phyloP scores from a whole-genome alignment of 1,140 invertebrate genomes.

The Bombyx mandarina region DNA sequence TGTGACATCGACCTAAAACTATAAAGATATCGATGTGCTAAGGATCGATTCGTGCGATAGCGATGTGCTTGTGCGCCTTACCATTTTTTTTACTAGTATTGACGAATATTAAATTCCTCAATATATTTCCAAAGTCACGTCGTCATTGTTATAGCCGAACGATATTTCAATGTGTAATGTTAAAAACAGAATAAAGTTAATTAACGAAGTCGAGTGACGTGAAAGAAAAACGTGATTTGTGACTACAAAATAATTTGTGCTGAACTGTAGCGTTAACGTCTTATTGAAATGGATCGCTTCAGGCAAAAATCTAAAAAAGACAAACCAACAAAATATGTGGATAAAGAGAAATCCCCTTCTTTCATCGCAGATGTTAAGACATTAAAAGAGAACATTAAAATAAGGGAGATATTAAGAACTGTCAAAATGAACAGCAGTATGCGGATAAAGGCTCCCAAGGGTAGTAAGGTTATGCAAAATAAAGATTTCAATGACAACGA shows the following conservation, averaged over 20 bases:
- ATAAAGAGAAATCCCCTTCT: constrained; percentile 27
- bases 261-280: background rate
- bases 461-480: constrained; percentile 45
- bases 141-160: too few species aligned
- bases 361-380: constrained; percentile 47
- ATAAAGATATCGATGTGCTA: constrained; percentile 12
- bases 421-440: constrained; percentile 61
- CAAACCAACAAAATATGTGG: constrained; percentile 26
- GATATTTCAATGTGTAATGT: too few species aligned
- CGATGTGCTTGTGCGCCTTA: constrained; percentile 1
- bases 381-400: constrained; percentile 57
- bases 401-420: constrained; percentile 53
- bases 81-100: too few species aligned
- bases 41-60: constrained; percentile 1
- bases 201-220: constrained; percentile 10
- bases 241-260: constrained; percentile 1
- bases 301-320: constrained; percentile 49
- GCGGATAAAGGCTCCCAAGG: constrained; percentile 41
- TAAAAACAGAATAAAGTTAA: background rate
- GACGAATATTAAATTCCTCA: too few species aligned
- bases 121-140: background rate
- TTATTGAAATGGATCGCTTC: constrained; percentile 41
- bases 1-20: constrained; percentile 3
- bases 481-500: constrained; percentile 44
- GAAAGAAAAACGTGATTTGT: constrained; percentile 6